These are phyloP conservation scores for Muscina levida DNA, from an alignment of 2,888 invertebrate genomes.

Conservation along the genomic window DNA sequence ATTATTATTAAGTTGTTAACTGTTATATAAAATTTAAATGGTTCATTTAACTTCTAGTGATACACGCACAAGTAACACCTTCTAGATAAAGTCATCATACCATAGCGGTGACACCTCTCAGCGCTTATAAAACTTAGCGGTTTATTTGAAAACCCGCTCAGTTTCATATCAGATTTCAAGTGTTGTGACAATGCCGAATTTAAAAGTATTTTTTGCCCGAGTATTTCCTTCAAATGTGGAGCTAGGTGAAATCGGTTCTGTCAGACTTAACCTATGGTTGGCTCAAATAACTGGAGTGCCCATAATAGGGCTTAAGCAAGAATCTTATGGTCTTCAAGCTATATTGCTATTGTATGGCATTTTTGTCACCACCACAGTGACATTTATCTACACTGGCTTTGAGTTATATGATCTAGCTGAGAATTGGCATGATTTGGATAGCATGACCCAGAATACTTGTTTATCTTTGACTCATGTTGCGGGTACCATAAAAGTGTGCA, in stretches of 20 bases:
- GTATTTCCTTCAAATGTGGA: conserved; percentile 68
- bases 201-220: conserved; percentile 14
- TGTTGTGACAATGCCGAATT: conserved; percentile 43
- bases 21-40: no score
- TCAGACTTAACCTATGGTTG: conserved; percentile 71
- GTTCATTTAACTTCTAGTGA: no score
- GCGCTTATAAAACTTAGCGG: no score
- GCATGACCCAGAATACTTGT: conserved; percentile 67
- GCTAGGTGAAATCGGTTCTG: conserved; percentile 71
- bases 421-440: conserved; percentile 61
- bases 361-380: conserved; percentile 21
- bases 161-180: no score
- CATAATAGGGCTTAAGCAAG: conserved; percentile 67
- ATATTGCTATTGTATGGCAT: conserved; percentile 59
- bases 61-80: no score
- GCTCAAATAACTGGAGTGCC: conserved; percentile 72
- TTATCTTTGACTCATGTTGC: conserved; percentile 66
- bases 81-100: no score
- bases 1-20: no score
- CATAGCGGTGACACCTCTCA: no score
- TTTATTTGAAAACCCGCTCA: no score
- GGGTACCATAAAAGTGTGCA: conserved; percentile 64
- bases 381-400: conserved; percentile 65
- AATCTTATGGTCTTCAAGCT: conserved; percentile 60
- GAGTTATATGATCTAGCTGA: conserved; percentile 67